Evolutionary conservation across 2,797 vertebrate genomes (phyloP).

Genomic region (Megaceryle alcyon): DNA sequence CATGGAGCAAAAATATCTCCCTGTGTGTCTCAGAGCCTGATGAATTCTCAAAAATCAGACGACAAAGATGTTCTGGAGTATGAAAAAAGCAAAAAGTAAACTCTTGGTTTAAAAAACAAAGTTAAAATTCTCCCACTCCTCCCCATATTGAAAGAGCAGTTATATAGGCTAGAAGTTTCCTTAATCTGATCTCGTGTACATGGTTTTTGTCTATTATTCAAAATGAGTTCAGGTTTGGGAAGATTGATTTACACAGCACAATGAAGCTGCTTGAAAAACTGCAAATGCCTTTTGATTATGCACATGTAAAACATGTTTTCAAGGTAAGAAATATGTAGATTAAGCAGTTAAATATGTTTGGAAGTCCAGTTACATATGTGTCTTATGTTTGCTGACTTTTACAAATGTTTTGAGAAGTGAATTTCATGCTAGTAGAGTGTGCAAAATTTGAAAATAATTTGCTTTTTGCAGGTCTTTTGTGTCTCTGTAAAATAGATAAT

Average conservation of each 20-base stretch:
- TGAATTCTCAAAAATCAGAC: neutral
- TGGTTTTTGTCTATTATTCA: slow-evolving; percentile 77
- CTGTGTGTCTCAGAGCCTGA: neutral
- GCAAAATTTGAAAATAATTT: neutral
- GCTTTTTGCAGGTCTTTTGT: neutral
- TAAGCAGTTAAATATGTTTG: neutral
- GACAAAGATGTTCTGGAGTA: neutral
- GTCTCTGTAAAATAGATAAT: neutral
- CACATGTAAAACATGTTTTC: slow-evolving; percentile 76
- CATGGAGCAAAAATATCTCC: neutral
- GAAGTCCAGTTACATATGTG: neutral
- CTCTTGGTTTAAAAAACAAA: neutral
- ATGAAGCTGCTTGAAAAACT: slow-evolving; percentile 72
- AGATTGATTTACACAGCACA: slow-evolving; percentile 57
- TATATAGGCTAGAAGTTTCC: slow-evolving; percentile 14
- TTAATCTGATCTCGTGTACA: slow-evolving; percentile 65
- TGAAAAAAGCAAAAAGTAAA: neutral
- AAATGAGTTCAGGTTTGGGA: slow-evolving; percentile 74
- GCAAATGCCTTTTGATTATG: slow-evolving; percentile 45
- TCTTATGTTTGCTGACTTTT: neutral
- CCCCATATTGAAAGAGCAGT: neutral
- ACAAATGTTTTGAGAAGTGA: neutral
- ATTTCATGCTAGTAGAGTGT: neutral
- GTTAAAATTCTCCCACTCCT: neutral
- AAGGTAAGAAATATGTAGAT: slow-evolving; percentile 67